phyloP scores from a whole-genome alignment of 2,797 vertebrate genomes.

The Phataginus tetradactyla region DNA sequence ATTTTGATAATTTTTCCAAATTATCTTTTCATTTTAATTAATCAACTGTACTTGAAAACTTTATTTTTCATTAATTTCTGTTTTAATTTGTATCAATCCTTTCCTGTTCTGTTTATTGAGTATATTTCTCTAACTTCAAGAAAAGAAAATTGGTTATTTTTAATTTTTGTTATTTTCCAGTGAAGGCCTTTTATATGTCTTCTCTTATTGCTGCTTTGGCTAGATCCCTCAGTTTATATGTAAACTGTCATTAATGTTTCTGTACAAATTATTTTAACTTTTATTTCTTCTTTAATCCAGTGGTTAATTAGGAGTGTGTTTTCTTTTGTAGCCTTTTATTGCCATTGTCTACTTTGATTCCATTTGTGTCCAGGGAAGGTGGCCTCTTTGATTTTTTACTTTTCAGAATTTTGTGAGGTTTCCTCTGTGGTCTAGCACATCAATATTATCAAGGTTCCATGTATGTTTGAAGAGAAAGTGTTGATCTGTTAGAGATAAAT shows the following conservation, averaged over 20 bases:
- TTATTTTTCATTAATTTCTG: background rate
- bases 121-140: background rate
- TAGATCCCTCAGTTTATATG: background rate
- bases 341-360: background rate
- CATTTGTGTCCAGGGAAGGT: background rate
- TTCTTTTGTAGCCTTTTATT: background rate
- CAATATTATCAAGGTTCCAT: background rate
- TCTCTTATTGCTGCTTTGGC: background rate
- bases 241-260: background rate
- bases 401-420: slow-evolving; percentile 28
- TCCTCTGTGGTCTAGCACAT: background rate
- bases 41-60: background rate
- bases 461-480: background rate
- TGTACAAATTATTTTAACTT: background rate
- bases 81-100: background rate
- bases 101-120: background rate
- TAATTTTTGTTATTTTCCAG: background rate
- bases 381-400: background rate
- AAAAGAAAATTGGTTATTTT: background rate
- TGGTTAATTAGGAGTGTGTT: background rate
- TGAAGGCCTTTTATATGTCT: background rate
- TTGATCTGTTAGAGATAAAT: background rate
- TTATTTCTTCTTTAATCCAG: background rate
- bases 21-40: background rate
- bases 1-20: background rate